Conservation (phyloP, 2,888 invertebrate genomes). For the Dryobotodes eremita region DNA sequence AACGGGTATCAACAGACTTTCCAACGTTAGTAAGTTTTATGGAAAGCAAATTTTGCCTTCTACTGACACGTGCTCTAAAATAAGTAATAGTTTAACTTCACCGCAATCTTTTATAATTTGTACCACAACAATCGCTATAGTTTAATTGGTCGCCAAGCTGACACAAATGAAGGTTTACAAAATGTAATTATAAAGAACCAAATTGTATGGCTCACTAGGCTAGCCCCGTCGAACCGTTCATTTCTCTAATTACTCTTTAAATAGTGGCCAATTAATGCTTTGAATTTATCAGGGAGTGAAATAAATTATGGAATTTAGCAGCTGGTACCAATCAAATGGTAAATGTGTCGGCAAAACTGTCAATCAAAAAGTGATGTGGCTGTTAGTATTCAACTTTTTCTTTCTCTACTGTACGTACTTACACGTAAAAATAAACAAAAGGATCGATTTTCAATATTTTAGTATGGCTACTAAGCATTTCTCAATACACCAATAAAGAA, state of each 20-base stretch:
- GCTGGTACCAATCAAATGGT: conserved; percentile 11
- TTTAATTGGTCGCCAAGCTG: conserved; percentile 74
- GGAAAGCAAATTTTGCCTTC: no score
- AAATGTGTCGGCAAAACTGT: neutral
- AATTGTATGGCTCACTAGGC: conserved; percentile 59
- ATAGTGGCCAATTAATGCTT: conserved; percentile 57
- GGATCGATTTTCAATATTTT: no score
- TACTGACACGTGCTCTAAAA: neutral
- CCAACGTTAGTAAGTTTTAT: neutral
- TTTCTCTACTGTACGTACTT: neutral
- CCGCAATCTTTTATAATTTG: conserved; percentile 56
- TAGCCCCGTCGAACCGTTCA: conserved; percentile 39
- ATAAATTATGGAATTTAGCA: conserved; percentile 28
- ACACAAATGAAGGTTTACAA: conserved; percentile 73
- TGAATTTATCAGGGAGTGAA: conserved; percentile 19
- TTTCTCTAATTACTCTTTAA: conserved; percentile 62
- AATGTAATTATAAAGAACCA: conserved; percentile 71
- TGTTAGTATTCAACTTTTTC: neutral
- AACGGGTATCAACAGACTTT: neutral
- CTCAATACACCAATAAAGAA: neutral
- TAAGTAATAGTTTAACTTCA: neutral
- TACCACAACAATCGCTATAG: conserved; percentile 57
- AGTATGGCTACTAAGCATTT: neutral
- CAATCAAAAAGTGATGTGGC: neutral
- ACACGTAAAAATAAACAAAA: neutral